Evolutionary conservation across 2,113 vertebrate genomes (phyloP), one percentile per base, ranked within the genome.

Genomic region (Psilopsiagon aurifrons): DNA sequence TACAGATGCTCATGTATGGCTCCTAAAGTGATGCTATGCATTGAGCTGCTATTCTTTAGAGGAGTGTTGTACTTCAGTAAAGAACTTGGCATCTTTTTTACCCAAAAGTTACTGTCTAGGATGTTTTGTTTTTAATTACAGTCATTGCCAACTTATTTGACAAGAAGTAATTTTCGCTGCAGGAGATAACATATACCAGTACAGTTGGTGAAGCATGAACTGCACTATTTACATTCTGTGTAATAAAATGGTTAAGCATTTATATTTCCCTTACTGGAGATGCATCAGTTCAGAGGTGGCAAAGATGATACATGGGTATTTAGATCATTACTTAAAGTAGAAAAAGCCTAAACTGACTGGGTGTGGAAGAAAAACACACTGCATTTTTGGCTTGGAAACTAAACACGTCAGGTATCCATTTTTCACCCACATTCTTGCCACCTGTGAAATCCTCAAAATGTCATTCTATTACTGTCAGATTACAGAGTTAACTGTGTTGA

Each of bases 401-500:
- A 33, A 94, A 54, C 51, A 8, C 47, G 31, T 82, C 16, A 54
- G 55, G 67, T 90, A 79, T 79, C 35, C 25, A 25, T 84, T 91
- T 91, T 92, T 81, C 59, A 82, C 92, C 77, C 89, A 84, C 66
- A 7, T 71, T 92, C 70, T 89, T 94, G 84, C 69, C 84, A 82
- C 86, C 86, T 76, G 59, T 59, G 67, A 92, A 94, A 86, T 64
- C 39, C 47, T 37, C 90, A 64, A 91, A 90, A 81, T 73, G 70
- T 59, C n/a, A 13, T 88, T 67, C 74, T 88, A 0, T 83, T 90
- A 46, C 51, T 75, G 76, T 75, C 86, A 68, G 57, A 82, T 84
- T 88, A 46, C 46, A 47, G 85, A 68, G 16, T 68, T 90, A 73
- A 62, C 43, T 46, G 20, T 60, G 62, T 84, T 87, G 49, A 83